Percentiles rank a stretch among this genome's conserved stretches.
Conservation (phyloP, 2,113 vertebrate genomes). For the Archocentrus centrarchus region DNA sequence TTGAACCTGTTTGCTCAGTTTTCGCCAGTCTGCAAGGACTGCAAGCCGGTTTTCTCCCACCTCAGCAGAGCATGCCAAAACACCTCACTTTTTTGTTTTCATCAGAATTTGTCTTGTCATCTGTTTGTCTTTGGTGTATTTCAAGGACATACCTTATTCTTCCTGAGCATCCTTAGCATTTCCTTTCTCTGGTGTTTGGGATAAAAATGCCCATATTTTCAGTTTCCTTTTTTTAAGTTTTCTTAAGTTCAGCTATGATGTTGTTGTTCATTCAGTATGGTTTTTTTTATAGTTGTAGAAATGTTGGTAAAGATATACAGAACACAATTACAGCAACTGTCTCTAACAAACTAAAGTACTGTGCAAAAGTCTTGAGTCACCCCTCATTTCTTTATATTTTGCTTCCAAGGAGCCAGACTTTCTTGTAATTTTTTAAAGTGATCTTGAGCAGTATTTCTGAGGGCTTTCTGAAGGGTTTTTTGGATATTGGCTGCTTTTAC, state of each 20-base stretch:
- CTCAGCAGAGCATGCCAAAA: slow-evolving; percentile 12
- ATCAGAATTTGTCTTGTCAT: background rate
- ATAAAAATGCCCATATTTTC: background rate
- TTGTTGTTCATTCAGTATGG: too few relatives aligned
- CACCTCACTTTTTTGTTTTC: background rate
- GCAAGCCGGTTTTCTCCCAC: slow-evolving; percentile 10
- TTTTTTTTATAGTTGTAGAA: background rate
- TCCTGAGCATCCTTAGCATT: background rate
- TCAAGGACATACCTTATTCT: background rate
- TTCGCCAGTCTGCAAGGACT: background rate
- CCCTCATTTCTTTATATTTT: background rate
- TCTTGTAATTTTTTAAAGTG: background rate
- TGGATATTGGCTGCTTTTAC: background rate
- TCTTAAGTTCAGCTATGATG: too few relatives aligned
- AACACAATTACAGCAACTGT: accelerated
- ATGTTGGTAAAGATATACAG: background rate
- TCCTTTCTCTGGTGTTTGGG: background rate
- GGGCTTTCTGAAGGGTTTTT: background rate
- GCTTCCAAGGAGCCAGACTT: background rate
- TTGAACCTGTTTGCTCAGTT: slow-evolving; percentile 12
- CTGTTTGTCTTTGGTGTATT: background rate
- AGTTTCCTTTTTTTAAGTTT: background rate
- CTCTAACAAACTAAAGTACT: background rate
- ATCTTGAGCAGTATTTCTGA: too few relatives aligned
- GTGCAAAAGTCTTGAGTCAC: background rate